Conservation (phyloP, 2,113 vertebrate genomes). For the Gopherus evgoodei region DNA sequence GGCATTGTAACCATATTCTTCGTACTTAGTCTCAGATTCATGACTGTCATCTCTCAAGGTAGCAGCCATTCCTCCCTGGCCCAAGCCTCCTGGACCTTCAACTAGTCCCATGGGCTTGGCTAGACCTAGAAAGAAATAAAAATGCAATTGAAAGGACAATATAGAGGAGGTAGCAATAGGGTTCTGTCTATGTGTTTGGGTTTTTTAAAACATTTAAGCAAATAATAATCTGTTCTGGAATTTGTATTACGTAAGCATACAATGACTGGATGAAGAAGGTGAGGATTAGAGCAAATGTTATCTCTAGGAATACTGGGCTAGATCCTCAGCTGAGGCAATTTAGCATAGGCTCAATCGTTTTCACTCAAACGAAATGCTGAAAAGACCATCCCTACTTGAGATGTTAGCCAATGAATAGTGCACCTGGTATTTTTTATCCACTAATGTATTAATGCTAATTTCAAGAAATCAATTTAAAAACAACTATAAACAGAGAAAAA, state of each 20-base stretch:
- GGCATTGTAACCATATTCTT: conserved; percentile 97
- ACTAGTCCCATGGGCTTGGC: conserved; percentile 98
- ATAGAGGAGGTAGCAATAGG: background rate
- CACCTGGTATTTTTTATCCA: background rate
- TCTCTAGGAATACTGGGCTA: background rate
- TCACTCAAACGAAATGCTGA: background rate
- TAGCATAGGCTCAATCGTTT: background rate
- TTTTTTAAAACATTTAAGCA: background rate
- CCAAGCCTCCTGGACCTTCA: conserved; percentile 96
- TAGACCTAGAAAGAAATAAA: conserved; percentile 81
- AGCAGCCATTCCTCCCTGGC: conserved; percentile 94
- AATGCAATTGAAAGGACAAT: background rate
- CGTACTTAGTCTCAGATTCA: conserved; percentile 89
- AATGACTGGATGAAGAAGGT: background rate
- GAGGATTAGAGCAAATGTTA: background rate
- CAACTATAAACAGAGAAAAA: background rate
- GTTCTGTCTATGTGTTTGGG: no score
- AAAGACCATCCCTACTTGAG: background rate
- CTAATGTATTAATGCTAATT: background rate
- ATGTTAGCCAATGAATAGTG: background rate
- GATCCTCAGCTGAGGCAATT: background rate
- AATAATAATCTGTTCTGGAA: background rate
- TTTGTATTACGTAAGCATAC: background rate
- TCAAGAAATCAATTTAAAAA: background rate
- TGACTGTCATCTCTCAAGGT: conserved; percentile 90